Evolutionary conservation across 53 echinoderm and acorn worm genomes (phyloP), one percentile per base, ranked within the genome.

Genomic region (Stichopus horrens): DNA sequence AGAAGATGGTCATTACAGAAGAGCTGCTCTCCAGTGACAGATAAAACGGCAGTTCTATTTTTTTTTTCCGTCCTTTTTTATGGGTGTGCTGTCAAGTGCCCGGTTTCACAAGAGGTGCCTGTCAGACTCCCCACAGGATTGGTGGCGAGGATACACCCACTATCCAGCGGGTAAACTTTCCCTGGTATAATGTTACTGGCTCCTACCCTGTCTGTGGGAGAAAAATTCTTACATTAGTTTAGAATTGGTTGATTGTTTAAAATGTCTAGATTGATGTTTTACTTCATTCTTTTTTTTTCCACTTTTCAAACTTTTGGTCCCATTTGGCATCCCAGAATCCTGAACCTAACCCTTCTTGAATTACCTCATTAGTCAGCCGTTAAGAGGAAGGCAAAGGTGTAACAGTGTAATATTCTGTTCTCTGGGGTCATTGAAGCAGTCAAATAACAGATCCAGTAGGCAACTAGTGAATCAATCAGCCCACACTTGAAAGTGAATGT

Each of bases 191-290:
- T 16, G 11, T 63, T 63, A 13, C 63, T 63, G 63, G 63, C 63
- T 63, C 63, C 63, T 63, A 4, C 14, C 63, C 54, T 79, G 79
- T 16, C n/a, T 53, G 79, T 54, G 55, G 54, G 79, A 79, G 79
- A 79, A 53, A 79, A 79, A 7, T 79, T 53, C 19, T 5, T 16
- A 37, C 37, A 8, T 16, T 63, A 54, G 54, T 63, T 16, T 63
- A 54, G 54, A 79, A 79, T 79, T 79, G 79, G 79, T 55, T 79
- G 79, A 79, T 79, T 79, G 79, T 79, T 79, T 53, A 79, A 75
- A 63, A 63, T 63, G 16, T 6, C 63, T 63, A 13, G 63, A 63
- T 8, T 52, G 23, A 23, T 52, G 23, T 63, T 63, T 63, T 63
- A 63, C 16, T 63, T 63, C 63, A 10, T 63, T 10, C 16, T 63